Percentiles rank a stretch among this genome's conserved stretches.
These are phyloP conservation scores for Heliconius congener DNA, from an alignment of 1,140 invertebrate genomes.

Conservation along the genomic window DNA sequence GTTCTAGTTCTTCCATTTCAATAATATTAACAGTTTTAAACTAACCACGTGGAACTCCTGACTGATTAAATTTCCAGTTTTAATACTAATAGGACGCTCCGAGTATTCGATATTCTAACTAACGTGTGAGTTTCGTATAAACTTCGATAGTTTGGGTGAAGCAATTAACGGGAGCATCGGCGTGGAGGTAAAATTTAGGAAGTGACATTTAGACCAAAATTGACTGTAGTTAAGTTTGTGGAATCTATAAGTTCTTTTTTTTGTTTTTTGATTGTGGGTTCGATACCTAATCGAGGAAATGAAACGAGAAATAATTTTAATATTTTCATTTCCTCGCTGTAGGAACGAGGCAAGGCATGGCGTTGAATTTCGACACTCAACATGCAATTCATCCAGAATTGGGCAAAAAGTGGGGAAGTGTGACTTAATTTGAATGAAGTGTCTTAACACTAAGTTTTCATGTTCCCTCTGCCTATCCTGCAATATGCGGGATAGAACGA, in stretches of 20 bases:
- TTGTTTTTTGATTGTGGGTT: too few relatives aligned
- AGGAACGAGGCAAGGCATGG: too few relatives aligned
- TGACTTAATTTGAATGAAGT: too few relatives aligned
- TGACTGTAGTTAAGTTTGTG: neutral
- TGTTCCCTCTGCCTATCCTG: too few relatives aligned
- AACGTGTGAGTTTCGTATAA: slow-evolving; percentile 6
- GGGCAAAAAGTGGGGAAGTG: too few relatives aligned
- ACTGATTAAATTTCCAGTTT: slow-evolving; percentile 7
- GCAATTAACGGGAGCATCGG: neutral
- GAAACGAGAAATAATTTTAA: too few relatives aligned
- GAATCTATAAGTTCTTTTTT: neutral
- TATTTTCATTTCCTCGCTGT: too few relatives aligned
- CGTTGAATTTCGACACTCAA: too few relatives aligned
- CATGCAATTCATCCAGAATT: too few relatives aligned
- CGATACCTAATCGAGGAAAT: too few relatives aligned
- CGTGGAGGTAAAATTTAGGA: neutral
- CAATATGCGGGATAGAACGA: too few relatives aligned
- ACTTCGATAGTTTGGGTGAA: neutral
- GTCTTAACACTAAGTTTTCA: too few relatives aligned
- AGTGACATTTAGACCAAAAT: neutral
- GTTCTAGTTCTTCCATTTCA: neutral
- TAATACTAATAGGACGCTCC: neutral
- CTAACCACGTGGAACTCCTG: neutral
- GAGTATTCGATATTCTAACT: neutral
- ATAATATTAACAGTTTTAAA: slow-evolving; percentile 4